Base-by-base conservation (phyloP, 2,888 invertebrate genomes). In the Xiphydria camelus region DNA sequence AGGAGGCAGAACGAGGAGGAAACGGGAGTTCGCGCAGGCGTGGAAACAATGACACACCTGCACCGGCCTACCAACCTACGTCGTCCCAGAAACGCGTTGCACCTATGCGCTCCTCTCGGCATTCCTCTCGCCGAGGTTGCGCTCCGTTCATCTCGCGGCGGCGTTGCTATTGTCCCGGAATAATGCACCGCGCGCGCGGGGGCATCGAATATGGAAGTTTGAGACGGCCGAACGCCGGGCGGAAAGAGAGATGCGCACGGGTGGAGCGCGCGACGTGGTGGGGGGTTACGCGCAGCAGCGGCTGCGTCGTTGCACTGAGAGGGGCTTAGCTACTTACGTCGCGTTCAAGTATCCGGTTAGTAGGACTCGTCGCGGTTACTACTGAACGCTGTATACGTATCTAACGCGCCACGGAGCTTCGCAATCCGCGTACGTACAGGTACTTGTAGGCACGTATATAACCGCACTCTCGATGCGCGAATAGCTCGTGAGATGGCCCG, bases 401-500 rank as follows among this genome's bases (percentile, higher is more conserved):
- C n/a, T n/a, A n/a, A n/a, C n/a, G n/a, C n/a, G n/a, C n/a, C n/a
- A n/a, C n/a, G n/a, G n/a, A n/a, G n/a, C n/a, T n/a, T n/a, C n/a
- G 23, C 6, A 23, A 6, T 6, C 23, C 7, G 23, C 23, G 6
- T 7, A 23, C 7, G n/a, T 23, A 6, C 23, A 23, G 23, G 6
- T 23, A 6, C 7, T 23, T 7, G 23, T 6, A 23, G 23, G 23
- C 7, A 23, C 23, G 6, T 34, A 40, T 35, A 49, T 41, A 50
- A 35, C 41, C 43, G 43, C 59, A 63, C 55, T 58, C 55, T 40
- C 60, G 65, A 64, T 67, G 61, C 62, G 55, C 62, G 62, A 65
- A 67, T 68, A 68, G 63, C 64, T 61, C 54, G 50, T n/a, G n/a
- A 51, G 56, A 57, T 59, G 60, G 54, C 56, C 47, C 59, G 53